Evolutionary conservation across 2,113 vertebrate genomes (phyloP).

Genomic region (Ovis canadensis): DNA sequence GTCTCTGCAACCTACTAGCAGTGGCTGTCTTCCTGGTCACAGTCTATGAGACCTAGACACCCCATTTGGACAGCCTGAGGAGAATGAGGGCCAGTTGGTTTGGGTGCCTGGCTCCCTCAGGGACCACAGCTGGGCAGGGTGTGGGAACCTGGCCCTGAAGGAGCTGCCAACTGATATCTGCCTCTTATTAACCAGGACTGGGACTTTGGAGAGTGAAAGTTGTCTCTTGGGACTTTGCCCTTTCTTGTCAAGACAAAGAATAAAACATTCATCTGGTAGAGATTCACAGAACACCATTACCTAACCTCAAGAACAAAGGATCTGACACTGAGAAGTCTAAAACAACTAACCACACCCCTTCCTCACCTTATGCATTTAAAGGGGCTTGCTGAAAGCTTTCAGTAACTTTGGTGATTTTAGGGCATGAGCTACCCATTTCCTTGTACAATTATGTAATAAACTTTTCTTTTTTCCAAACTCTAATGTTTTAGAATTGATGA

Average conservation of each 20-base stretch:
- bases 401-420: background rate
- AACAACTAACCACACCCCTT: background rate
- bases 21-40: background rate
- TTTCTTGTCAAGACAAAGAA: background rate
- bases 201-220: background rate
- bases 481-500: background rate
- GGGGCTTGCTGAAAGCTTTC: background rate
- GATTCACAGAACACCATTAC: background rate
- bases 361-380: background rate
- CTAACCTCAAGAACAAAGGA: background rate
- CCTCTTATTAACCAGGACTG: background rate
- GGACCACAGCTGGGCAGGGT: background rate
- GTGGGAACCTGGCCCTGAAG: background rate
- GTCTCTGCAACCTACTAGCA: background rate
- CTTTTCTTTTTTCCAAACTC: background rate
- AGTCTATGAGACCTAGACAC: background rate
- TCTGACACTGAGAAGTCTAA: background rate
- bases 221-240: background rate
- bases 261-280: background rate
- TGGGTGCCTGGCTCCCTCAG: background rate
- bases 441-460: background rate
- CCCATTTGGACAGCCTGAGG: background rate
- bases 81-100: background rate
- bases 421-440: background rate
- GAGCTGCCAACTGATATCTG: background rate